phyloP scores from a whole-genome alignment of 2,113 vertebrate species.

The Megaceryle torquata region DNA sequence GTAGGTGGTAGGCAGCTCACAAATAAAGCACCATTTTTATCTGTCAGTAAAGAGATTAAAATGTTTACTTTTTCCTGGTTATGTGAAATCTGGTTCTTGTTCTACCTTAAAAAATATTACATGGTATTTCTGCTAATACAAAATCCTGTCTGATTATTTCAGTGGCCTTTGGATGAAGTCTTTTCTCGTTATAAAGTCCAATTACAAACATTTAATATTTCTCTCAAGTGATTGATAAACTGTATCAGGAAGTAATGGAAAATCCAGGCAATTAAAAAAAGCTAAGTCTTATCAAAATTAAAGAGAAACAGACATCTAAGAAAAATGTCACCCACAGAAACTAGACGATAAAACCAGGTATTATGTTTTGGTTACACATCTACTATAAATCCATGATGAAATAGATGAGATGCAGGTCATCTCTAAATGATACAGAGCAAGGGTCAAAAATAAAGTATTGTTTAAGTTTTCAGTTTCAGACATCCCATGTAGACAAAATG shows the following conservation, averaged over 20 bases:
- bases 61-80: not conserved
- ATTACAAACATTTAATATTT: not conserved
- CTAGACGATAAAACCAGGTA: not conserved
- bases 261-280: not conserved
- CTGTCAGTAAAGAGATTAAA: not conserved
- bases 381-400: not conserved
- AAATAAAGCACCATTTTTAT: not conserved
- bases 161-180: not conserved
- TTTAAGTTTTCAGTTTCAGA: not conserved
- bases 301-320: not conserved
- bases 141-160: not conserved
- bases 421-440: not conserved
- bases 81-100: not conserved
- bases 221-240: not conserved
- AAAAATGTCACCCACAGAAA: not conserved
- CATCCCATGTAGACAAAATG: not conserved
- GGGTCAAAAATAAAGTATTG: not conserved
- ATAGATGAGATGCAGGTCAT: not conserved
- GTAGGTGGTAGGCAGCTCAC: not conserved
- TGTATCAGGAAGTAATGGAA: not conserved
- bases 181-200: not conserved
- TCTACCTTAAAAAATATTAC: not conserved
- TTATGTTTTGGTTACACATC: not conserved
- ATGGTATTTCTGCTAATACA: not conserved
- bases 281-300: not conserved